phyloP scores from a whole-genome alignment of 2,113 vertebrate species.

The Corythoichthys haematopterus region DNA sequence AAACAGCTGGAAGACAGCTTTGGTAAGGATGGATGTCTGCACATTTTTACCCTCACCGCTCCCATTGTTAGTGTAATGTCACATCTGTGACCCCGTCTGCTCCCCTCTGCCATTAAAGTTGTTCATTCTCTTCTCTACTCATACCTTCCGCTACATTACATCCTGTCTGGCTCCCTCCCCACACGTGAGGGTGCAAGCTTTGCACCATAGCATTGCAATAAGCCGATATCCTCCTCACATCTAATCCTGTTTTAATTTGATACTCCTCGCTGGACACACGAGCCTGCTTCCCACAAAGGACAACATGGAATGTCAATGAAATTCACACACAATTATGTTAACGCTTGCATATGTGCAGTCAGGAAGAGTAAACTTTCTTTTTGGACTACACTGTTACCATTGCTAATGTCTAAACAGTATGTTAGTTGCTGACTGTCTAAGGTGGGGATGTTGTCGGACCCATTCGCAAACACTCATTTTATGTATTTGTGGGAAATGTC shows the following conservation, averaged over 20 bases:
- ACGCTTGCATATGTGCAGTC: background rate
- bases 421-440: too few species aligned
- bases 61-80: conserved; percentile 64
- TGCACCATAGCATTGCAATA: conserved; percentile 10
- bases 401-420: background rate
- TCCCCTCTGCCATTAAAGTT: conserved; percentile 41
- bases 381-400: background rate
- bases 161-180: conserved; percentile 54
- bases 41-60: conserved; percentile 59
- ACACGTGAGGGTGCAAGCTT: conserved; percentile 37
- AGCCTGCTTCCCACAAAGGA: background rate
- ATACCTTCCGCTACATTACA: conserved; percentile 73
- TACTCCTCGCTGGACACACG: conserved; percentile 7
- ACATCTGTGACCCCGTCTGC: conserved; percentile 75
- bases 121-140: conserved; percentile 61
- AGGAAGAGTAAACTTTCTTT: background rate
- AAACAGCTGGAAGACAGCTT: conserved; percentile 73
- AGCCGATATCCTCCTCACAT: conserved; percentile 15
- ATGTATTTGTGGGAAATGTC: too few species aligned
- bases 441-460: too few species aligned
- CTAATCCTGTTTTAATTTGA: conserved; percentile 55
- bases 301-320: background rate
- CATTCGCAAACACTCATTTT: too few species aligned
- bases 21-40: conserved; percentile 58
- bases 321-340: background rate